These are phyloP conservation scores for Sphaerophoria rueppellii DNA, from an alignment of 2,888 invertebrate species.

Conservation along the genomic window DNA sequence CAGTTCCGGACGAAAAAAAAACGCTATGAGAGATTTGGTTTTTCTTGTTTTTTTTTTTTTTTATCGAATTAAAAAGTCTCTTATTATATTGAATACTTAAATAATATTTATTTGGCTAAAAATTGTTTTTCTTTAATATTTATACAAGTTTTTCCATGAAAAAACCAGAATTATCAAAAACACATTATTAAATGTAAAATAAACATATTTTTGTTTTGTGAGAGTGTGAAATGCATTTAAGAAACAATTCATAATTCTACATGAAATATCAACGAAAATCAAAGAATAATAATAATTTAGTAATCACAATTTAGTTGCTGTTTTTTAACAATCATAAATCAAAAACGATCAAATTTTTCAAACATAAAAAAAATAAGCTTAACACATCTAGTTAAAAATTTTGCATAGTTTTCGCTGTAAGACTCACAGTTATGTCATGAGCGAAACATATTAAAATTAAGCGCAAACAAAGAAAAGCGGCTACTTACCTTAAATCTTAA, in stretches of 20 bases:
- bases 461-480: no score
- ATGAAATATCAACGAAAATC: conserved; percentile 31
- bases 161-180: background rate
- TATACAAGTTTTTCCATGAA: conserved; percentile 21
- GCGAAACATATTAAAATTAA: background rate
- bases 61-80: no score
- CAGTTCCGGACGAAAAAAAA: no score
- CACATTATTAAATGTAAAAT: conserved; percentile 28
- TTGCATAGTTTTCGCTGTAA: background rate
- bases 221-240: conserved; percentile 44
- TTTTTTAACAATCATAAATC: background rate
- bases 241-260: conserved; percentile 23
- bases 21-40: no score
- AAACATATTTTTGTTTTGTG: conserved; percentile 16
- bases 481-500: conserved; percentile 1
- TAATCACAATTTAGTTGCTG: conserved; percentile 63
- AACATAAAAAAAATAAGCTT: background rate
- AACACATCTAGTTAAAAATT: background rate
- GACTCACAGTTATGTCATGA: background rate
- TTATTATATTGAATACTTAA: no score
- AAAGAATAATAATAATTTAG: conserved; percentile 50
- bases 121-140: no score
- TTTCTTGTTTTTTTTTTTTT: no score
- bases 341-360: background rate
- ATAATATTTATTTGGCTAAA: no score